Evolutionary conservation across 2,888 invertebrate genomes (phyloP).

Genomic region (Endomychus coccineus): DNA sequence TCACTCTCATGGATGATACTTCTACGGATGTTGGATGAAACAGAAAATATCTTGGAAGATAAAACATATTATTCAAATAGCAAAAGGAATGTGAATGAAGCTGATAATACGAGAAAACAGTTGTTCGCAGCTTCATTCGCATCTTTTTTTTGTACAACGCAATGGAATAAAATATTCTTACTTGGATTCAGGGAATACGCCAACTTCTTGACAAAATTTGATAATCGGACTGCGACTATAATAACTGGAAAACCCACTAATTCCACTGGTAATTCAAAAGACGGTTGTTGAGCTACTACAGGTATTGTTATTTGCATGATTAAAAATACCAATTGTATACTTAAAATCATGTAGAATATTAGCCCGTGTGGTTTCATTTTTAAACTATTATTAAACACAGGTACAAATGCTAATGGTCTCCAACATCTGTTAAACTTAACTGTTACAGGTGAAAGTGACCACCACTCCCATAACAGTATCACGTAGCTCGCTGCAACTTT

Average conservation of each 20-base stretch:
- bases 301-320: slow-evolving; percentile 20
- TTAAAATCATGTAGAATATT: slow-evolving; percentile 19
- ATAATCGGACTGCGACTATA: slow-evolving; percentile 65
- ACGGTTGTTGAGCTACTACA: slow-evolving; percentile 39
- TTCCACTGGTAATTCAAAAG: slow-evolving; percentile 76
- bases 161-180: slow-evolving; percentile 46
- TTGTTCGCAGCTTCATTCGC: too few relatives aligned
- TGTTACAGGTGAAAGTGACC: slow-evolving; percentile 39
- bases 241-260: slow-evolving; percentile 78
- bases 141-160: background rate
- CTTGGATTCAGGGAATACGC: slow-evolving; percentile 76
- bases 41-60: too few relatives aligned
- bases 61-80: too few relatives aligned
- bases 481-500: too few relatives aligned
- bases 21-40: too few relatives aligned
- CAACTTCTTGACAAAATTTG: slow-evolving; percentile 77
- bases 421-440: slow-evolving; percentile 20
- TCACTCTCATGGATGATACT: too few relatives aligned
- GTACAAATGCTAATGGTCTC: slow-evolving; percentile 19
- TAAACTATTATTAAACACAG: slow-evolving; percentile 15
- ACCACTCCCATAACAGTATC: slow-evolving; percentile 31
- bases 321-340: slow-evolving; percentile 12
- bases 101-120: too few relatives aligned
- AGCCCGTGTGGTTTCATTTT: slow-evolving; percentile 29
- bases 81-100: too few relatives aligned